These are phyloP conservation scores for Exephanes ischioxanthus DNA, from an alignment of 2,888 invertebrate genomes.

Conservation along the genomic window DNA sequence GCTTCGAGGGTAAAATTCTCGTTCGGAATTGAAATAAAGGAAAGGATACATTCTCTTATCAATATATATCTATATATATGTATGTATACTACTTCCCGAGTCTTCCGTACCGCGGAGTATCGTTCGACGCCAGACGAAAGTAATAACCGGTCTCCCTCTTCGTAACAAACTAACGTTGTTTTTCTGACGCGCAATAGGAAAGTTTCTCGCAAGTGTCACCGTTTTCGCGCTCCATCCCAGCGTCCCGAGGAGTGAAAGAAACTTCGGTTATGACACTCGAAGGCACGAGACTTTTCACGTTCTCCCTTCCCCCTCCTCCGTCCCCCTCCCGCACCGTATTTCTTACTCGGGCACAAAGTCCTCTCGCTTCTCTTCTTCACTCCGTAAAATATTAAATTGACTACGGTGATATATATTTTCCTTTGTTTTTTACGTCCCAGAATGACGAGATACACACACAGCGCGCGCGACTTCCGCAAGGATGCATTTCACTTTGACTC, in stretches of 20 bases:
- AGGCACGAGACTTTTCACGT: constrained; percentile 60
- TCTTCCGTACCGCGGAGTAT: constrained; percentile 30
- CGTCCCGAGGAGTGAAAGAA: constrained; percentile 25
- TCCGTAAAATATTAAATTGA: constrained; percentile 71
- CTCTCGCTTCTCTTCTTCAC: constrained; percentile 54
- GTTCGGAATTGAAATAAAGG: constrained; percentile 1
- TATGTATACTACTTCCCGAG: background rate
- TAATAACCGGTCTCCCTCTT: constrained; percentile 58
- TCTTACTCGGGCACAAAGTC: constrained; percentile 36
- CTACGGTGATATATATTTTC: constrained; percentile 57
- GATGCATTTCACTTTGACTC: constrained; percentile 64
- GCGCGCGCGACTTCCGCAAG: constrained; percentile 28
- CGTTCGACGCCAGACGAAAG: constrained; percentile 65
- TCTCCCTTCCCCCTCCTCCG: constrained; percentile 2
- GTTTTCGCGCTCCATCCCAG: constrained; percentile 31
- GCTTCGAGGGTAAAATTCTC: constrained; percentile 1
- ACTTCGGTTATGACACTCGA: constrained; percentile 63
- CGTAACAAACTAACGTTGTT: constrained; percentile 65
- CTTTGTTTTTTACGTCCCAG: constrained; percentile 66
- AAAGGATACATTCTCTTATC: constrained; percentile 8
- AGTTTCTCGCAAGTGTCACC: constrained; percentile 58
- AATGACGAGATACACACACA: constrained; percentile 56
- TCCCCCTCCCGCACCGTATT: background rate
- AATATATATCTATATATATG: constrained; percentile 8
- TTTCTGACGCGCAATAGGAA: constrained; percentile 58